phyloP scores from a whole-genome alignment of 1,140 invertebrate genomes.

The Dolichoris vasculosae region DNA sequence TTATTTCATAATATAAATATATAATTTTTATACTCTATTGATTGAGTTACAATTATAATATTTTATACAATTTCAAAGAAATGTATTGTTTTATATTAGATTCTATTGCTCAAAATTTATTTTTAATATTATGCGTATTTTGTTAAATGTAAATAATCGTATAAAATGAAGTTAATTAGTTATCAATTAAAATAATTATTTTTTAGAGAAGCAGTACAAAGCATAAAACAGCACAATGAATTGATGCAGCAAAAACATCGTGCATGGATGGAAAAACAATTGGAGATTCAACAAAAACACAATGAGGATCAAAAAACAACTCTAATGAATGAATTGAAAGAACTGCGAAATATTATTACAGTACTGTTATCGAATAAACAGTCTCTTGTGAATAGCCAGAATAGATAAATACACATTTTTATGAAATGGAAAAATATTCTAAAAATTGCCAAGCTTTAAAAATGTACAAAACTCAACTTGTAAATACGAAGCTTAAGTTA shows the following conservation, averaged over 20 bases:
- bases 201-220: slow-evolving; percentile 49
- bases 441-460: slow-evolving; percentile 48
- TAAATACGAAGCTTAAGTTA: slow-evolving; percentile 50
- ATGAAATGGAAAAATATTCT: not conserved
- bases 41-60: too few species aligned
- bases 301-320: slow-evolving; percentile 55
- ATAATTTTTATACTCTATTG: too few species aligned
- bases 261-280: slow-evolving; percentile 63
- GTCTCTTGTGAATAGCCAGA: slow-evolving; percentile 23
- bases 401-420: slow-evolving; percentile 39
- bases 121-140: not conserved
- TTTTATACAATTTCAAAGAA: not conserved
- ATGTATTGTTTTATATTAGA: too few species aligned
- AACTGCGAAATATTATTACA: slow-evolving; percentile 55
- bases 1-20: too few species aligned
- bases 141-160: not conserved
- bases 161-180: not conserved
- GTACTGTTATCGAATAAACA: slow-evolving; percentile 28
- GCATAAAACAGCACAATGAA: slow-evolving; percentile 59
- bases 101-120: not conserved
- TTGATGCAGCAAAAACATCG: slow-evolving; percentile 59
- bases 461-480: slow-evolving; percentile 50
- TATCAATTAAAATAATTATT: slow-evolving; percentile 9
- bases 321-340: slow-evolving; percentile 57
- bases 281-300: slow-evolving; percentile 61